These are phyloP conservation scores for Galendromus occidentalis DNA, from an alignment of 1,140 invertebrate species.

Conservation along the genomic window DNA sequence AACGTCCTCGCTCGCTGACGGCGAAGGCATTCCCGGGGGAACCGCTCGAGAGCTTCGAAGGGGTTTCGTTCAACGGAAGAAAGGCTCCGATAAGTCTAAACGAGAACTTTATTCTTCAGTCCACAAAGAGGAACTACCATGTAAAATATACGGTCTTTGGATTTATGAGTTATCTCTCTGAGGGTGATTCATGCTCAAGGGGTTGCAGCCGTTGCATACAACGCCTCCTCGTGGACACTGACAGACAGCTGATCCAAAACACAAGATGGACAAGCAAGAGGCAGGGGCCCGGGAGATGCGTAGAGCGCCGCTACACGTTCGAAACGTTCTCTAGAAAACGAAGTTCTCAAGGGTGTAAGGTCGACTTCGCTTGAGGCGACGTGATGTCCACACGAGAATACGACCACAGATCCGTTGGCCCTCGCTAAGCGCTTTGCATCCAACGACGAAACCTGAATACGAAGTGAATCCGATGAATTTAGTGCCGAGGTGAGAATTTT, in stretches of 20 bases:
- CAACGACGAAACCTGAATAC: neutral
- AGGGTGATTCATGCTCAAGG: neutral
- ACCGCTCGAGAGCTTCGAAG: too few species aligned
- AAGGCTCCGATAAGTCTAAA: too few species aligned
- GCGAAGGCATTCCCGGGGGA: too few species aligned
- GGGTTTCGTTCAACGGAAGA: too few species aligned
- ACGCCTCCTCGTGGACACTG: neutral
- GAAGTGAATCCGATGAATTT: neutral
- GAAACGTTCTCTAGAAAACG: neutral
- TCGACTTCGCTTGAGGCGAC: neutral
- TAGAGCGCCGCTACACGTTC: neutral
- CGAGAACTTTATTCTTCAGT: too few species aligned
- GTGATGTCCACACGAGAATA: conserved; percentile 1
- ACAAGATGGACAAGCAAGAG: neutral
- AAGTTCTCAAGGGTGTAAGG: neutral
- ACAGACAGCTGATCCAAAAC: neutral
- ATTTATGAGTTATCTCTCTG: too few species aligned
- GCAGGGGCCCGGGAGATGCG: neutral
- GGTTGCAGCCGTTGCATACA: neutral
- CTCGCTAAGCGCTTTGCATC: neutral
- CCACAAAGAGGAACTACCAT: too few species aligned
- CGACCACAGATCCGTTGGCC: neutral
- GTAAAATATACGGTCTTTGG: too few species aligned
- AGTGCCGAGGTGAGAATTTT: neutral
- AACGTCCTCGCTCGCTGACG: too few species aligned